Percentiles rank a stretch among this genome's conserved stretches.
These are phyloP conservation scores for Onchidella celtica DNA, from an alignment of 2,888 invertebrate species.

Conservation along the genomic window DNA sequence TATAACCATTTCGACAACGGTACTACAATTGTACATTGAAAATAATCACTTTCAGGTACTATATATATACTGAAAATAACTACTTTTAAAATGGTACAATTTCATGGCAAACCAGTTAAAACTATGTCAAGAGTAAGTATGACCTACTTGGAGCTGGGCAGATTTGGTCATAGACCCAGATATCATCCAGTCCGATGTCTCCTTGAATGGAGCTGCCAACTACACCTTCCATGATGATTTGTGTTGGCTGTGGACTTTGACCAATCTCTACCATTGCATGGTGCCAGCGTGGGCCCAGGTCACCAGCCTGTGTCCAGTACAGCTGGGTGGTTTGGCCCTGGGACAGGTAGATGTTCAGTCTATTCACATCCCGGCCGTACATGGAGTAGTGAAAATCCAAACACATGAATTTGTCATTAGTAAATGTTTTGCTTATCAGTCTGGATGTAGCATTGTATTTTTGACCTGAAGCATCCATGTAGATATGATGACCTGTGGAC, in stretches of 20 bases:
- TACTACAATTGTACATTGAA: too few species aligned
- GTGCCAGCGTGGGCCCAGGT: conserved; percentile 27
- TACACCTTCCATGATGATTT: conserved; percentile 35
- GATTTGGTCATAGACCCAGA: conserved; percentile 14
- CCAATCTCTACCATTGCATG: conserved; percentile 29
- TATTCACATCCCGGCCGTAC: conserved; percentile 27
- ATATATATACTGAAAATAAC: too few species aligned
- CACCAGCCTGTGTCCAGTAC: conserved; percentile 22
- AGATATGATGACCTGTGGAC: conserved; percentile 72
- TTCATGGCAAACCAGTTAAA: too few species aligned
- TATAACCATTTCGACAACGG: too few species aligned
- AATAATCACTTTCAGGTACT: too few species aligned
- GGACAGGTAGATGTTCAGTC: conserved; percentile 5
- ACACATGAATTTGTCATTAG: conserved; percentile 43
- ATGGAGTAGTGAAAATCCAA: conserved; percentile 40
- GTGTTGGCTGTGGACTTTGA: background rate
- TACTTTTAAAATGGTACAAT: too few species aligned
- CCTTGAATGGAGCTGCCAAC: conserved; percentile 3
- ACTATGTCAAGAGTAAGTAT: too few species aligned
- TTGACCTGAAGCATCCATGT: conserved; percentile 68
- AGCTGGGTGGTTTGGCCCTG: background rate
- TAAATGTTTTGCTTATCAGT: conserved; percentile 62
- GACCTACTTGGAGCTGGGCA: conserved; percentile 37
- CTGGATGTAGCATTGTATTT: conserved; percentile 64
- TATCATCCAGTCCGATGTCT: conserved; percentile 41